Percentiles rank a stretch among this genome's conserved stretches.
phyloP scores from a whole-genome alignment of 2,113 vertebrate species.

The Sphaerodactylus townsendi region DNA sequence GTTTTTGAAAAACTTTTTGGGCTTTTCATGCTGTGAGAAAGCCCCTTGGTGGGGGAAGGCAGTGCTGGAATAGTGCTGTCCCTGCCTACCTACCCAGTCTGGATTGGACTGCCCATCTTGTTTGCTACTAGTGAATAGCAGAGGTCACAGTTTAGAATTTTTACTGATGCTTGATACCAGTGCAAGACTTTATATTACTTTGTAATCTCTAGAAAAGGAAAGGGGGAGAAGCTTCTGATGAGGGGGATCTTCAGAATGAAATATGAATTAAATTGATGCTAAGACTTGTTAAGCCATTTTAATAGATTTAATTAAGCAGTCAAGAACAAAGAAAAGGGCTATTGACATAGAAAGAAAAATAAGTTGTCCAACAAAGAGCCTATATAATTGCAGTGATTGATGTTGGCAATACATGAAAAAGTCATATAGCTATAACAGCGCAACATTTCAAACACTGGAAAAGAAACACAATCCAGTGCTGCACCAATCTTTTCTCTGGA shows the following conservation, averaged over 20 bases:
- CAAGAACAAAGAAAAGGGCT: slow-evolving; percentile 39
- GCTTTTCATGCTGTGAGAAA: no score
- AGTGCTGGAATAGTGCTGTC: no score
- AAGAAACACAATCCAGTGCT: not conserved
- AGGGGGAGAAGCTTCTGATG: not conserved
- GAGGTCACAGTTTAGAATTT: not conserved
- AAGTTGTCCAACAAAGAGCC: slow-evolving; percentile 41
- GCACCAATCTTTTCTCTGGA: not conserved
- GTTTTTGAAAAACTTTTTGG: no score
- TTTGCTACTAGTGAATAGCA: no score
- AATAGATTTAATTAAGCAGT: slow-evolving; percentile 55
- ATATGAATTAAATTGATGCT: slow-evolving; percentile 39
- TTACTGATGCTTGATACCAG: not conserved
- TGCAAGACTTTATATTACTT: not conserved
- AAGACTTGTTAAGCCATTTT: slow-evolving; percentile 31
- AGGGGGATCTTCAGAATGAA: slow-evolving; percentile 13
- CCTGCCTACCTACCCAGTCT: no score
- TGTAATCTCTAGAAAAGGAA: slow-evolving; percentile 16
- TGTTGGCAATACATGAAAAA: slow-evolving; percentile 1
- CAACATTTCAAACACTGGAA: not conserved
- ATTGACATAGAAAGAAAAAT: slow-evolving; percentile 34
- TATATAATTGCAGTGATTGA: slow-evolving; percentile 2
- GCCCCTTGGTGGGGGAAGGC: no score
- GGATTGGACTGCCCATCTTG: no score
- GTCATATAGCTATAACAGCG: not conserved